phyloP scores from a whole-genome alignment of 2,113 vertebrate species.

The Gymnobelideus leadbeateri region DNA sequence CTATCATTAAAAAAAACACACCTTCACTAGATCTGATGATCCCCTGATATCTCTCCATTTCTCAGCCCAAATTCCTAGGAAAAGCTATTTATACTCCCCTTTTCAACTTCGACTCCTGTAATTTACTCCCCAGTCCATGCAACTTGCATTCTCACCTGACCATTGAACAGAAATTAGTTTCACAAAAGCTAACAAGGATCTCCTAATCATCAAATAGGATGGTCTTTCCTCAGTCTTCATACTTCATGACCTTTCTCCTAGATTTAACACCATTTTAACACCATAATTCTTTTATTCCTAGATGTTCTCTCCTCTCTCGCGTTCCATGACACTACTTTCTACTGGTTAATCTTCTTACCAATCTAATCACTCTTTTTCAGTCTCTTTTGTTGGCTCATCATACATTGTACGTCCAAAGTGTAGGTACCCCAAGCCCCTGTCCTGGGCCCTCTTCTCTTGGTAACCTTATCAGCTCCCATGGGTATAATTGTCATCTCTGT shows the following conservation, averaged over 20 bases:
- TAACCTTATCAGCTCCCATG: not conserved
- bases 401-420: too few species aligned
- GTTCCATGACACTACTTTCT: not conserved
- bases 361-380: not conserved
- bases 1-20: not conserved
- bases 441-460: too few species aligned
- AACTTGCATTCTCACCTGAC: not conserved
- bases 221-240: too few species aligned
- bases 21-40: not conserved
- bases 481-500: not conserved
- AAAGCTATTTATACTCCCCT: not conserved
- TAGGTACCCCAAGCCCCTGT: too few species aligned
- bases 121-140: not conserved
- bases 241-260: not conserved
- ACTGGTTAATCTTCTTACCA: not conserved
- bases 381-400: not conserved
- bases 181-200: not conserved
- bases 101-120: not conserved
- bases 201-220: not conserved
- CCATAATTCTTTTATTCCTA: not conserved
- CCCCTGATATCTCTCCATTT: not conserved
- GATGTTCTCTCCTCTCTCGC: not conserved
- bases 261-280: not conserved
- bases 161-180: not conserved
- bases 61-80: not conserved